phyloP scores from a whole-genome alignment of 2,888 invertebrate species.

The Pseudeuparius sepicola region DNA sequence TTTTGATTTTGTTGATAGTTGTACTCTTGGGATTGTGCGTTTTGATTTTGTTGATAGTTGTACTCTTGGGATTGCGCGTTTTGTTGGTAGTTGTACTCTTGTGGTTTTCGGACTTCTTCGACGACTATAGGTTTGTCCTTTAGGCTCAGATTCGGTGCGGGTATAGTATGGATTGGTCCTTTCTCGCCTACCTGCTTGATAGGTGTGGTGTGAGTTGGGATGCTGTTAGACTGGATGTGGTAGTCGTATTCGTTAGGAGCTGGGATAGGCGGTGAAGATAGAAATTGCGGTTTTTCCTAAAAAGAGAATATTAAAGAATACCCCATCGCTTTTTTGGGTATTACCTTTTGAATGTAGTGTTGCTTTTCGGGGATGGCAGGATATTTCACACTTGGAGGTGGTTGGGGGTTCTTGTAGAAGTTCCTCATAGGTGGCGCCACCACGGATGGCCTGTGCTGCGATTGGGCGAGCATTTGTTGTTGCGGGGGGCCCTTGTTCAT shows the following conservation, averaged over 20 bases:
- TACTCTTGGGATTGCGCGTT: slow-evolving; percentile 5
- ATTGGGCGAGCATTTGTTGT: slow-evolving; percentile 16
- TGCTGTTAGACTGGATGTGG: slow-evolving; percentile 35
- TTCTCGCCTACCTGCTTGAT: slow-evolving; percentile 41
- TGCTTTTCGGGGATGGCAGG: no score
- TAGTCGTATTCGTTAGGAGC: slow-evolving; percentile 32
- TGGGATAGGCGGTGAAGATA: slow-evolving; percentile 29
- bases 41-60: slow-evolving; percentile 2
- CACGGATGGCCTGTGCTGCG: slow-evolving; percentile 14
- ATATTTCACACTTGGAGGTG: slow-evolving; percentile 21
- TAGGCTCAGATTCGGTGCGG: slow-evolving; percentile 70
- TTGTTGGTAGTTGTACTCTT: slow-evolving; percentile 16
- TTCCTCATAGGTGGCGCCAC: slow-evolving; percentile 23
- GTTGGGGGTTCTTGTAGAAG: slow-evolving; percentile 14
- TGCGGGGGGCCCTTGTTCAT: slow-evolving; percentile 20
- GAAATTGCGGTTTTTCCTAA: slow-evolving; percentile 15
- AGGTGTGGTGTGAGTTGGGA: slow-evolving; percentile 32
- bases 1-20: slow-evolving; percentile 2
- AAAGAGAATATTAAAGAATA: no score
- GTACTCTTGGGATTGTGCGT: slow-evolving; percentile 1
- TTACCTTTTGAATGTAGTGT: no score
- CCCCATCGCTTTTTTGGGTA: no score
- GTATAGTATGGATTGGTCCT: slow-evolving; percentile 78
- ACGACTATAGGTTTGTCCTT: slow-evolving; percentile 49
- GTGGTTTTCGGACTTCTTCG: slow-evolving; percentile 16